Evolutionary conservation across 2,888 invertebrate species (phyloP), one percentile per base, ranked within the genome.

Genomic region (Chorisops tibialis): DNA sequence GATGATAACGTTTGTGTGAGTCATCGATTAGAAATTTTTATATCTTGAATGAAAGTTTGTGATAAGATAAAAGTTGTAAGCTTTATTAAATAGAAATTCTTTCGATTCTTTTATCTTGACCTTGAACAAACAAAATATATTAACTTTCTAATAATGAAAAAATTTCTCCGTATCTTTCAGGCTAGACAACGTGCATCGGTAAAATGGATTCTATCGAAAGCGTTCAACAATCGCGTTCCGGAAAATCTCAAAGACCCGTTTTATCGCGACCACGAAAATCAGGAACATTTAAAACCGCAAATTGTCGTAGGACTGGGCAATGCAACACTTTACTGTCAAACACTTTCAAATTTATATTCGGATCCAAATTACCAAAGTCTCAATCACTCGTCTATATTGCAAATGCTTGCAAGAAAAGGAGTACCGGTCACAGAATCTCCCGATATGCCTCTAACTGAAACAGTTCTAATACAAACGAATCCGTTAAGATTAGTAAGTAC

Each of bases 351-450:
- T 82, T 91, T 96, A 81, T 96, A 96, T 81, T 92, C 93, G 67
- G 96, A 96, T 81, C 95, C 94, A 65, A 94, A 94, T 81, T 95
- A 93, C 82, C 91, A 93, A 84, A 93, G 91, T 81, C 86, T 95
- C 72, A 96, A 94, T 82, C 96, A 96, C 80, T 91, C 91, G 87
- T 91, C 93, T 76, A 93, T 96, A 75, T 85, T 96, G 74, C 95
- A 96, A 82, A 93, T 93, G 61, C 82, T 97, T 73, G 87, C 91
- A 69, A 83, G 96, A 74, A 96, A 96, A 79, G 95, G 96, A 66
- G 89, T 95, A 63, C 91, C 87, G 73, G 87, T 93, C 67, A 83
- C 85, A 62, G 93, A 94, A 77, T 86, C 89, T 65, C 84, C 88
- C 63, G 94, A 93, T 79, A 85, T 88, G 73, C 89, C 91, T 74